Evolutionary conservation across 1,140 invertebrate genomes (phyloP).

Genomic region (Amyelois transitella): DNA sequence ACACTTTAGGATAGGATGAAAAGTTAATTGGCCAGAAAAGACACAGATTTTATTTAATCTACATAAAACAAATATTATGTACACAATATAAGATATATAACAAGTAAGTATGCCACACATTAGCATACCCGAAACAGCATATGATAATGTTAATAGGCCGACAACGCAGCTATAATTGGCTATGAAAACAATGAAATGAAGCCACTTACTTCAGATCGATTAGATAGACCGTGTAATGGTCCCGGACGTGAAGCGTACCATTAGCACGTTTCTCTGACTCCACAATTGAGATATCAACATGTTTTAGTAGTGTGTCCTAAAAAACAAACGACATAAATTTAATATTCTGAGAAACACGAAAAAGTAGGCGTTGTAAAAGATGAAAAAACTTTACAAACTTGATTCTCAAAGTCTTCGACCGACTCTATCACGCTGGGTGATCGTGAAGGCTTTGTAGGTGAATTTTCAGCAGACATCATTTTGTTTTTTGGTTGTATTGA

Average conservation of each 20-base stretch:
- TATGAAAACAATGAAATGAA: constrained; percentile 29
- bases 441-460: constrained; percentile 49
- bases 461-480: constrained; percentile 58
- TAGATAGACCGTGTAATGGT: constrained; percentile 89
- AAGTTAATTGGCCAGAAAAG: too few species aligned
- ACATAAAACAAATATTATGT: too few species aligned
- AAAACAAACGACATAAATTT: constrained; percentile 51
- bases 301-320: constrained; percentile 82
- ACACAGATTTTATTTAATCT: too few species aligned
- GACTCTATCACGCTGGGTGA: constrained; percentile 44
- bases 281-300: constrained; percentile 86
- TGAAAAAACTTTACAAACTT: constrained; percentile 38
- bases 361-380: constrained; percentile 43
- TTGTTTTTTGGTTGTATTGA: not conserved
- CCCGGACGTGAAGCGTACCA: constrained; percentile 85
- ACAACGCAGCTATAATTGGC: constrained; percentile 22
- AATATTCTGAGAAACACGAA: constrained; percentile 20
- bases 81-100: not conserved
- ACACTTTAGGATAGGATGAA: too few species aligned
- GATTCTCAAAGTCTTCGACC: constrained; percentile 52
- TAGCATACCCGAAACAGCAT: not conserved
- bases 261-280: constrained; percentile 90
- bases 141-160: constrained; percentile 18
- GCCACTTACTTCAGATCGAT: constrained; percentile 85
- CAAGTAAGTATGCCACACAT: not conserved